Percentiles rank a stretch among this genome's conserved stretches.
Conservation (phyloP, 1,140 invertebrate genomes). For the Hetaerina americana region DNA sequence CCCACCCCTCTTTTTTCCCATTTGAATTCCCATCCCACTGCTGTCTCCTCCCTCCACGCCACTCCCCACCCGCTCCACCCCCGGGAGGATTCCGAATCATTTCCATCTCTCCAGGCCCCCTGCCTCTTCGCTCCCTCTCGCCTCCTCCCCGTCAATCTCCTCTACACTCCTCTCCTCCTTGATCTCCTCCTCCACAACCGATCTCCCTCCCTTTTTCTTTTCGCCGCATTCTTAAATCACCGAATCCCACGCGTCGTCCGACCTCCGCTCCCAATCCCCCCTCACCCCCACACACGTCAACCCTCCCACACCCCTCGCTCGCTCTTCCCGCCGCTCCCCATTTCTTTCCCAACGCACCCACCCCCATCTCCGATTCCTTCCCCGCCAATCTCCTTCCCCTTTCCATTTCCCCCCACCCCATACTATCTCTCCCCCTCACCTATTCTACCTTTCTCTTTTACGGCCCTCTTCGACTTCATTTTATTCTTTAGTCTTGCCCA, state of each 20-base stretch:
- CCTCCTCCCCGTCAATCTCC: too few species aligned
- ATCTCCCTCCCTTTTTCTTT: not conserved
- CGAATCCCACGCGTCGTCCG: too few species aligned
- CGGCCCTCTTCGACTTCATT: too few species aligned
- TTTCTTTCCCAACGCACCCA: not conserved
- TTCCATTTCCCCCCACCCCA: too few species aligned
- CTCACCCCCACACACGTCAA: not conserved
- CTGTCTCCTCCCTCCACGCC: not conserved
- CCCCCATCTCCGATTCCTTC: too few species aligned
- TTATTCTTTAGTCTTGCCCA: too few species aligned
- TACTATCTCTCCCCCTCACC: too few species aligned
- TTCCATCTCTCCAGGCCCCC: not conserved
- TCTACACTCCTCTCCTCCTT: not conserved
- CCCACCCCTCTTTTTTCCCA: not conserved
- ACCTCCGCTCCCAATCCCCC: not conserved
- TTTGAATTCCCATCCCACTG: not conserved
- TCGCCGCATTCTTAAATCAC: not conserved
- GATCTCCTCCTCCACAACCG: not conserved
- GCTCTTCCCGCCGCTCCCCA: not conserved
- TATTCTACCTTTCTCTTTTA: too few species aligned
- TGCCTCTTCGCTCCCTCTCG: not conserved
- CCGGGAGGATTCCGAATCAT: not conserved
- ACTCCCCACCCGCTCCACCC: not conserved
- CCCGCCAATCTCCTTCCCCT: too few species aligned
- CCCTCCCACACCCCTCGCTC: not conserved